Conservation (phyloP, 2,888 invertebrate genomes). For the Agriopis aurantiaria region DNA sequence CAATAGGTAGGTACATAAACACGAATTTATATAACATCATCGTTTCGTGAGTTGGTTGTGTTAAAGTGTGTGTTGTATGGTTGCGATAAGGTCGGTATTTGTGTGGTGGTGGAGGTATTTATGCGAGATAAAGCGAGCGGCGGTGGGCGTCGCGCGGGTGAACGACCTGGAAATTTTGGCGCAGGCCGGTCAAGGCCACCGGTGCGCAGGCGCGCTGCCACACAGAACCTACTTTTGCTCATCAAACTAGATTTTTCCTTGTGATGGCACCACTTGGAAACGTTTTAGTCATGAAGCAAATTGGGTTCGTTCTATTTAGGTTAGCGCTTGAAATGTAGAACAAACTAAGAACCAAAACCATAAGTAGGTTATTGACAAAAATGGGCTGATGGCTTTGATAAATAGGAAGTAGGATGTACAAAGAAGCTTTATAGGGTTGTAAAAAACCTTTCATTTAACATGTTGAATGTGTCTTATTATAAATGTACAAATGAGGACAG, state of each 20-base stretch:
- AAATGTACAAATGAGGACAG: background rate
- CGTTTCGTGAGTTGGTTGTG: conserved; percentile 37
- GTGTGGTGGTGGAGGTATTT: conserved; percentile 63
- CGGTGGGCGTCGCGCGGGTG: conserved; percentile 80
- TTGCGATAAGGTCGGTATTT: conserved; percentile 56
- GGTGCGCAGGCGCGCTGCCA: conserved; percentile 67
- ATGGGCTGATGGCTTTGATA: background rate
- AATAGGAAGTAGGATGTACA: background rate
- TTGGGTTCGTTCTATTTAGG: conserved; percentile 26
- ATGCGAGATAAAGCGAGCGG: conserved; percentile 81
- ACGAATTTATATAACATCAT: conserved; percentile 76
- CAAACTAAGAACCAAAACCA: conserved; percentile 8
- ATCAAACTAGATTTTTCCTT: conserved; percentile 28
- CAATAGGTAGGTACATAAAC: conserved; percentile 76
- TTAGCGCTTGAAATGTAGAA: conserved; percentile 11
- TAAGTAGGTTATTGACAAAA: background rate
- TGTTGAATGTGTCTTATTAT: too few relatives aligned
- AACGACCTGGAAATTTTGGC: conserved; percentile 85
- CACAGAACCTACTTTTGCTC: conserved; percentile 46
- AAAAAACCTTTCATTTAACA: background rate
- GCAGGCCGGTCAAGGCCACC: conserved; percentile 85
- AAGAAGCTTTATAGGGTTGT: background rate
- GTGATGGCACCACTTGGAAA: conserved; percentile 17
- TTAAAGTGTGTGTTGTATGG: conserved; percentile 51
- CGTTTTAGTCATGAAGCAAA: conserved; percentile 18